Conservation (phyloP, 2,113 vertebrate species). For the Thalassoma bifasciatum region DNA sequence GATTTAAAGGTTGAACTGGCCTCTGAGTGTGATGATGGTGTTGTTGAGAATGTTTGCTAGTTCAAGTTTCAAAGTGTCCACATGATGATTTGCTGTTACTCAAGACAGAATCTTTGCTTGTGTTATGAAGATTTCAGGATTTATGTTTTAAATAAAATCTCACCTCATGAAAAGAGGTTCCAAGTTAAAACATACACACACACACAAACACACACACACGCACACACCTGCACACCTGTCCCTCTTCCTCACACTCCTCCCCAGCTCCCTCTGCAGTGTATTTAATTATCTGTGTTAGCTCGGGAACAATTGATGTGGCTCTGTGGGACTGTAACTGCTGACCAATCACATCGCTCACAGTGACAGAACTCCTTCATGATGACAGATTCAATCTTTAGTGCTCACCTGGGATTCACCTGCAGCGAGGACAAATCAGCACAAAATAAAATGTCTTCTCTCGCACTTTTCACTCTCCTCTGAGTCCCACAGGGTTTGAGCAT, state of each 20-base stretch:
- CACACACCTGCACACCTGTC: conserved; percentile 44
- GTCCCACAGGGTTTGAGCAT: not conserved
- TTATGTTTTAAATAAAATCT: conserved; percentile 14
- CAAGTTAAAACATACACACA: too few relatives aligned
- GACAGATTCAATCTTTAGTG: conserved; percentile 34
- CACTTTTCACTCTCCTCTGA: not conserved
- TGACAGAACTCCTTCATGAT: conserved; percentile 34
- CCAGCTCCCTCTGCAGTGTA: conserved; percentile 46
- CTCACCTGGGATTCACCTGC: conserved; percentile 34
- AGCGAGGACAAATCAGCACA: conserved; percentile 37
- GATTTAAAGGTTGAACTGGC: too few relatives aligned
- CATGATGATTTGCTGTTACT: too few relatives aligned
- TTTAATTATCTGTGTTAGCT: conserved; percentile 66
- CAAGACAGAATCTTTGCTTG: too few relatives aligned
- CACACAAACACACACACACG: conserved; percentile 2
- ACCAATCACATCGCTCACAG: conserved; percentile 43
- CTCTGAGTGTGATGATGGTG: too few relatives aligned
- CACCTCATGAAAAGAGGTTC: not conserved
- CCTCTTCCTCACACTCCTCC: conserved; percentile 17
- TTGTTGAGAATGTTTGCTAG: too few relatives aligned
- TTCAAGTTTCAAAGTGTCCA: too few relatives aligned
- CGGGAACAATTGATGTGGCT: conserved; percentile 36
- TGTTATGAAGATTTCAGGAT: too few relatives aligned
- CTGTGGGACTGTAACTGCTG: conserved; percentile 45
- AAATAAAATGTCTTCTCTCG: not conserved